These are phyloP conservation scores for Arctia plantaginis DNA, from an alignment of 2,888 invertebrate species.

Conservation along the genomic window DNA sequence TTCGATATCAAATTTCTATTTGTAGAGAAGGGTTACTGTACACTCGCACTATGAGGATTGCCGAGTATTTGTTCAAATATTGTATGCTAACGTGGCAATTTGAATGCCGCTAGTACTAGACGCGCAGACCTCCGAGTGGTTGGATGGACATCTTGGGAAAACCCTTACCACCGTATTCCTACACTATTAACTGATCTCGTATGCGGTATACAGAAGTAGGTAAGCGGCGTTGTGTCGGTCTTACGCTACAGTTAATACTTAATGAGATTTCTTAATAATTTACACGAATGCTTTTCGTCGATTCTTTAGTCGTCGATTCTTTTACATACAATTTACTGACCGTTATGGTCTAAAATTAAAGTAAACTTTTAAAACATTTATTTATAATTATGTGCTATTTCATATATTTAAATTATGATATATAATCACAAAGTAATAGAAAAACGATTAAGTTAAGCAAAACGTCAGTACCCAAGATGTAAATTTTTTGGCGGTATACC, in stretches of 20 bases:
- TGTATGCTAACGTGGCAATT: slow-evolving; percentile 72
- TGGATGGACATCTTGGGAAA: slow-evolving; percentile 63
- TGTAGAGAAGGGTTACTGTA: slow-evolving; percentile 57
- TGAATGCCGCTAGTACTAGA: slow-evolving; percentile 62
- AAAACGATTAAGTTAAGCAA: background rate
- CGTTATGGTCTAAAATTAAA: slow-evolving; percentile 21
- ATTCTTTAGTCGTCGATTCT: slow-evolving; percentile 21
- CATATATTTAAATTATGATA: background rate
- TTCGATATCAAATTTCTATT: slow-evolving; percentile 72
- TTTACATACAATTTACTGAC: slow-evolving; percentile 25
- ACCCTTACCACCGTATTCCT: slow-evolving; percentile 50
- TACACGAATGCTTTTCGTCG: slow-evolving; percentile 20
- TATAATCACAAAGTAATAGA: background rate
- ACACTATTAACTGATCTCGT: slow-evolving; percentile 54
- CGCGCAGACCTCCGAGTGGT: slow-evolving; percentile 53
- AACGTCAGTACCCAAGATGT: background rate
- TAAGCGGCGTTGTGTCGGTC: slow-evolving; percentile 50
- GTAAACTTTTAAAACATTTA: background rate
- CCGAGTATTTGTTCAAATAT: slow-evolving; percentile 60
- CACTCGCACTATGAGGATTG: slow-evolving; percentile 60
- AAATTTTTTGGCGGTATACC: background rate
- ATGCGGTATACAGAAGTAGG: slow-evolving; percentile 41
- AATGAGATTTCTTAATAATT: slow-evolving; percentile 47
- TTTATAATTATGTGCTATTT: background rate
- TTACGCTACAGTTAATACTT: slow-evolving; percentile 50